These are phyloP conservation scores for Poecilia wingei DNA, from an alignment of 2,797 vertebrate genomes.

Conservation along the genomic window DNA sequence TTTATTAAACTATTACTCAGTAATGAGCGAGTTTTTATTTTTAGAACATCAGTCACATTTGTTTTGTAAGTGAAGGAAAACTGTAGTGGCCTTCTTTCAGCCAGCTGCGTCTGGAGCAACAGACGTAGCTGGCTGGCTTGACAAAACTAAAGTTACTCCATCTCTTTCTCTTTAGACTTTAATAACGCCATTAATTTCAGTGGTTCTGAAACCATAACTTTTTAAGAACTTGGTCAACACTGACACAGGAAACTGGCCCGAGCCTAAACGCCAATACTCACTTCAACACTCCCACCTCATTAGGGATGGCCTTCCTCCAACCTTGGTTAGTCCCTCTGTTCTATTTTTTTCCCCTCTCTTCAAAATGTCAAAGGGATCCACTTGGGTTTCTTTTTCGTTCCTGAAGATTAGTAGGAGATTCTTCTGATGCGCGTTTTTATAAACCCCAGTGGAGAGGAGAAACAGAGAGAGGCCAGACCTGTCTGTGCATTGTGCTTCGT, in stretches of 20 bases:
- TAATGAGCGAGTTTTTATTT: not conserved
- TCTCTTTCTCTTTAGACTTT: not conserved
- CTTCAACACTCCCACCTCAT: conserved; percentile 37
- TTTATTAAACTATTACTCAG: not conserved
- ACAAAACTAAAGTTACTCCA: not conserved
- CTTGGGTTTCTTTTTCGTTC: conserved; percentile 32
- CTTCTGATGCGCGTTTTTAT: conserved; percentile 60
- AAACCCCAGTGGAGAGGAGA: conserved; percentile 45
- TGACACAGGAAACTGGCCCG: not conserved
- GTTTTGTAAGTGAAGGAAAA: not conserved
- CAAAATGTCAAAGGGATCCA: conserved; percentile 47
- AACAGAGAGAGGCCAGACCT: conserved; percentile 59
- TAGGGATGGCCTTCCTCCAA: conserved; percentile 54
- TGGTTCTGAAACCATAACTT: not conserved
- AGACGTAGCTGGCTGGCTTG: not conserved
- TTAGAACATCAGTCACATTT: not conserved
- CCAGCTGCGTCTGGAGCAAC: not conserved
- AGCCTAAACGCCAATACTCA: not conserved
- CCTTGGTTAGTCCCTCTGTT: not conserved
- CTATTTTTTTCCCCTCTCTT: not conserved
- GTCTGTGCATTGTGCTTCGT: conserved; percentile 66
- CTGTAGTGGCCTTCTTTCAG: not conserved
- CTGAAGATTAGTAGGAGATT: conserved; percentile 54
- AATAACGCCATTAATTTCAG: not conserved
- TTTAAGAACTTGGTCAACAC: not conserved